These are phyloP conservation scores for Ptyas mucosa DNA, from an alignment of 2,113 vertebrate genomes.

Conservation along the genomic window DNA sequence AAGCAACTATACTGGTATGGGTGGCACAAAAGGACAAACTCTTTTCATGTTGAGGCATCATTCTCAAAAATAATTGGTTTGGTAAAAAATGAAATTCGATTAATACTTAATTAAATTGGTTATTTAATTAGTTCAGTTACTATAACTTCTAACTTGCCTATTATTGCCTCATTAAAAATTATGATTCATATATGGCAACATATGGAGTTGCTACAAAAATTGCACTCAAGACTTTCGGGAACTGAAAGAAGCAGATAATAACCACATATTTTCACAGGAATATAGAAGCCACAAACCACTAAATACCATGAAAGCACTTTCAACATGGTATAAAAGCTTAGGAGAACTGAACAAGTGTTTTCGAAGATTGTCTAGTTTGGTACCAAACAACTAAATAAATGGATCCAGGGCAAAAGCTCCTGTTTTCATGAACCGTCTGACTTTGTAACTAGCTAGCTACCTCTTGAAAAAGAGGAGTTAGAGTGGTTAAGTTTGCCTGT, in stretches of 20 bases:
- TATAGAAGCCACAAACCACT: background rate
- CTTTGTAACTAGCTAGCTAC: background rate
- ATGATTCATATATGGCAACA: background rate
- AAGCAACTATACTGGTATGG: background rate
- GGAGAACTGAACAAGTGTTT: background rate
- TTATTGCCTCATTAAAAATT: background rate
- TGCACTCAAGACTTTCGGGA: background rate
- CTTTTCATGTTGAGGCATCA: background rate
- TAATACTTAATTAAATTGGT: background rate
- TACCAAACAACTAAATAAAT: background rate
- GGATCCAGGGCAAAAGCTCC: background rate
- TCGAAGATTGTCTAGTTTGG: background rate
- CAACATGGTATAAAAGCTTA: background rate
- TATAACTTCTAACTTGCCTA: background rate
- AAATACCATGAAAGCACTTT: background rate
- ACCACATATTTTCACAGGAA: background rate
- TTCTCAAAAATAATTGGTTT: background rate
- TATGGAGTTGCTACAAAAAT: background rate
- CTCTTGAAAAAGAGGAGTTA: background rate
- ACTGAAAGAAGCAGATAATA: background rate
- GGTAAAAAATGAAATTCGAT: background rate
- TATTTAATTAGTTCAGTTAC: background rate
- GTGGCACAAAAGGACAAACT: background rate
- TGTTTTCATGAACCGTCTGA: background rate
- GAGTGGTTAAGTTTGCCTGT: background rate